Percentiles rank a stretch among this genome's conserved stretches.
These are phyloP conservation scores for Congeria kusceri DNA, from an alignment of 2,888 invertebrate species.

Conservation along the genomic window DNA sequence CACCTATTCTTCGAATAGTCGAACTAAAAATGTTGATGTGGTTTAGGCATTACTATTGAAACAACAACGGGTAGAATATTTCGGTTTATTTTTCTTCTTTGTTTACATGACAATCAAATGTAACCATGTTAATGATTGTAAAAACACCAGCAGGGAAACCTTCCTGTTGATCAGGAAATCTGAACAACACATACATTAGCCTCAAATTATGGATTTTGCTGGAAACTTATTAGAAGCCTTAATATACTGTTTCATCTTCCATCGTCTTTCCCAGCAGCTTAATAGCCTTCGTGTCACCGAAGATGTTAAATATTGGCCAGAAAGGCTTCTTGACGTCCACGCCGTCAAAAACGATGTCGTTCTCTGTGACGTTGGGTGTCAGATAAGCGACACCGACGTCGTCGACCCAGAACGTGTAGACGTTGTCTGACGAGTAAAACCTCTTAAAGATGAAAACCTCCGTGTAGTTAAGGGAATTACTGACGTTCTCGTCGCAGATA, in stretches of 20 bases:
- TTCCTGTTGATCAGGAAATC: no score
- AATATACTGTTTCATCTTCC: background rate
- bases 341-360: slow-evolving; percentile 41
- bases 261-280: slow-evolving; percentile 36
- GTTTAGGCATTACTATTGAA: no score
- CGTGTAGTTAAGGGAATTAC: slow-evolving; percentile 26
- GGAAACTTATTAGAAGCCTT: no score
- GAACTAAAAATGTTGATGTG: no score
- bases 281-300: slow-evolving; percentile 58
- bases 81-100: no score
- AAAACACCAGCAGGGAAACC: no score
- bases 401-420: slow-evolving; percentile 50
- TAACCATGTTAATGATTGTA: no score
- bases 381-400: slow-evolving; percentile 45
- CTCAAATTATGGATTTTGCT: no score
- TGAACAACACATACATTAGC: no score
- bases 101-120: no score
- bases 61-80: no score
- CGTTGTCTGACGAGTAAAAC: slow-evolving; percentile 39
- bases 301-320: slow-evolving; percentile 59
- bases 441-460: slow-evolving; percentile 46
- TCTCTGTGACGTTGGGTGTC: slow-evolving; percentile 54
- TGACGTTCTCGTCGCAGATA: slow-evolving; percentile 51
- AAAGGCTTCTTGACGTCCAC: slow-evolving; percentile 55
- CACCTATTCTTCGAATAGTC: no score